Percentiles rank a stretch among this genome's conserved stretches.
phyloP scores from a whole-genome alignment of 2,113 vertebrate genomes.

The Tragelaphus imberbis region DNA sequence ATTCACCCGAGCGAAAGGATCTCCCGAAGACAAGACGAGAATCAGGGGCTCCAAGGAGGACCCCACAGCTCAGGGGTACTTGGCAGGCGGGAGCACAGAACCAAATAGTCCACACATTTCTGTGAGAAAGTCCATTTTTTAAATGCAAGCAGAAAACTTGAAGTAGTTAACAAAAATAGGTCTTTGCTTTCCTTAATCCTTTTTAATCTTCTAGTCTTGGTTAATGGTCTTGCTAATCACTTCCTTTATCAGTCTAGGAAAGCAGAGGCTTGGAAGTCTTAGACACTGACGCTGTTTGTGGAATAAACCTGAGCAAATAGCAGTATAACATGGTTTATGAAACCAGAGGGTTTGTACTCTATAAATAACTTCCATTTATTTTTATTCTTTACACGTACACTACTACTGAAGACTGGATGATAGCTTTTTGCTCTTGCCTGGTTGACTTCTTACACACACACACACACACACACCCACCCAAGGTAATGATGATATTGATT shows the following conservation, averaged over 20 bases:
- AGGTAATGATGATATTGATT: conserved; percentile 83
- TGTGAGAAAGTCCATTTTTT: neutral
- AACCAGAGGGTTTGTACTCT: conserved; percentile 79
- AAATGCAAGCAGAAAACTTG: neutral
- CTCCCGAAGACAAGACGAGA: neutral
- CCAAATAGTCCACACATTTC: neutral
- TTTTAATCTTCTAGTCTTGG: neutral
- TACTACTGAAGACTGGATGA: conserved; percentile 80
- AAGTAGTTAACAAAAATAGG: neutral
- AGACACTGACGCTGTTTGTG: conserved; percentile 21
- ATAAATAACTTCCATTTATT: conserved; percentile 82
- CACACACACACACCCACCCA: conserved; percentile 37
- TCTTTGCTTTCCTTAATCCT: neutral
- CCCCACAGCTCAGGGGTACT: neutral
- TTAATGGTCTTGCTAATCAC: conserved; percentile 29
- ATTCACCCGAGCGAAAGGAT: neutral
- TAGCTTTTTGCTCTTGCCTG: conserved; percentile 80
- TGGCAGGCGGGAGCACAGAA: neutral
- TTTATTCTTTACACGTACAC: conserved; percentile 81
- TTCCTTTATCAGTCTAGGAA: neutral
- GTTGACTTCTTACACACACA: conserved; percentile 76
- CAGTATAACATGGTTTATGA: conserved; percentile 78
- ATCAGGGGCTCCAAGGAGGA: neutral
- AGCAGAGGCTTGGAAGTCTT: conserved; percentile 64
- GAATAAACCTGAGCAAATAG: conserved; percentile 71